Evolutionary conservation across 1,140 invertebrate genomes (phyloP), one percentile per base, ranked within the genome.

Genomic region (Drosophila aff.): DNA sequence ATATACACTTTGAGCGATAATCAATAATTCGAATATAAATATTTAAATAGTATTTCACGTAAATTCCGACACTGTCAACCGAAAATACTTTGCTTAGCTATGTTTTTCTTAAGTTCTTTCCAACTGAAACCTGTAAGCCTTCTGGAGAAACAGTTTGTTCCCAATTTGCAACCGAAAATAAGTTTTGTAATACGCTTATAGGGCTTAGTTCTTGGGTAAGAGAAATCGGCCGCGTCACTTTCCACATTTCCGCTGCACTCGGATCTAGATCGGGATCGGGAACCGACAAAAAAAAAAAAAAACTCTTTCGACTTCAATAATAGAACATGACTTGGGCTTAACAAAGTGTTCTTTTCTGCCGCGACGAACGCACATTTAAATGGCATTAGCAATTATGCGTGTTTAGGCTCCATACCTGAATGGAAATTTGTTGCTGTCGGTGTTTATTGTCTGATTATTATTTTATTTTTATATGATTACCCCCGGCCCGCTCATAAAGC

Each of bases 331-430:
- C 84, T 87, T 62, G 68, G 53, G 33, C 68, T 52, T 33, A 49
- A 72, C 31, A 61, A 50, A 61, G 40, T 36, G 46, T 73, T 80
- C 69, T 73, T 47, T 46, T 71, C 26, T 36, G 18, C 18, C 31
- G 18, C 7, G 4, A 38, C 8, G n/a, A 43, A 60, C 28, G 59
- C 64, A 73, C 83, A 89, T 89, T 89, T 89, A 89, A 89, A 89
- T 89, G 85, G 84, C 80, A 90, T 89, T 89, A 89, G 80, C 82
- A 85, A 84, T 84, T 85, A 85, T 83, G 65, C 69, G 80, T 72
- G 53, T 77, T 82, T 78, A 76, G 78, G 65, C 69, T 28, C 63
- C 28, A 55, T 58, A 75, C 44, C 81, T 85, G 78, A 90, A 89
- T 89, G 85, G 64, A 89, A 89, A 89, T 90, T 90, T 89, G 77